These are phyloP conservation scores for Lampris megalopsis DNA, from an alignment of 2,113 vertebrate species.

Conservation along the genomic window DNA sequence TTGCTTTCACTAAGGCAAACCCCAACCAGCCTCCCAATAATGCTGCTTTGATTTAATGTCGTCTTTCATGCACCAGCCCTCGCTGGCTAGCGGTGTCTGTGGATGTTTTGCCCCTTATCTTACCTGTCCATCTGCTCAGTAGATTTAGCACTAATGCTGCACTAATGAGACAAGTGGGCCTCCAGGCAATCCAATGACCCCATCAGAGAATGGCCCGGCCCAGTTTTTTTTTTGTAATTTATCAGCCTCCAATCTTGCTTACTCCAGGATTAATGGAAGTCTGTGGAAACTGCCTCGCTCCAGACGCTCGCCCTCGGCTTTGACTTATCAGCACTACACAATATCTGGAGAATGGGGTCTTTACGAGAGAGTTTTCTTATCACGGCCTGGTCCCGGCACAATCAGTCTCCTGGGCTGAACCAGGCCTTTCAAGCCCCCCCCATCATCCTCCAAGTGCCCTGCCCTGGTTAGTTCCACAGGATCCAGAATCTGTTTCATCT, in stretches of 20 bases:
- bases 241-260: conserved; percentile 35
- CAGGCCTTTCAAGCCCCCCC: background rate
- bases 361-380: conserved; percentile 28
- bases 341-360: conserved; percentile 7
- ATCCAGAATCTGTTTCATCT: conserved; percentile 35
- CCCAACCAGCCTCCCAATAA: background rate
- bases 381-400: background rate
- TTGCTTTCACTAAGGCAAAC: background rate
- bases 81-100: background rate
- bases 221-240: background rate
- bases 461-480: conserved; percentile 18
- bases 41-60: background rate
- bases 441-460: background rate
- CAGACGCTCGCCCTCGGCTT: background rate
- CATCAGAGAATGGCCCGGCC: conserved; percentile 5
- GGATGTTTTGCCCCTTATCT: background rate
- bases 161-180: background rate
- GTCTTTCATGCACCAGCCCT: background rate
- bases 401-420: conserved; percentile 11
- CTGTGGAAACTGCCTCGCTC: conserved; percentile 2
- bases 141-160: background rate
- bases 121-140: background rate
- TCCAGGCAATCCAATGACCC: conserved; percentile 4
- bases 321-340: conserved; percentile 25
- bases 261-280: conserved; percentile 2